Conservation (phyloP, 2,888 invertebrate genomes). For the Catonia carolina region DNA sequence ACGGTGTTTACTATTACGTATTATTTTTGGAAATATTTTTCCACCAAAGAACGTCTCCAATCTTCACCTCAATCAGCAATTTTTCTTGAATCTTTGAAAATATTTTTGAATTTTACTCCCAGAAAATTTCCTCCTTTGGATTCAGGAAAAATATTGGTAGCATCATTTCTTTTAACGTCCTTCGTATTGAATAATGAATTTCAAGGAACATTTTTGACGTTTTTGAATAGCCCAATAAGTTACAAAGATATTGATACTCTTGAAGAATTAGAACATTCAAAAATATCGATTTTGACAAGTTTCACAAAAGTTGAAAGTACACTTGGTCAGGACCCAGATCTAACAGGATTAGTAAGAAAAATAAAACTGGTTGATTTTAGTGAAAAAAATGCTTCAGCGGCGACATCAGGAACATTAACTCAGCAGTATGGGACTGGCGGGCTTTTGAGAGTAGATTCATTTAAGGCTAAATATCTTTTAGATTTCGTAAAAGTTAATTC, state of each 20-base stretch:
- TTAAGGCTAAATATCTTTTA: background rate
- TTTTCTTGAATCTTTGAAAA: background rate
- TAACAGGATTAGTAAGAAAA: background rate
- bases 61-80: background rate
- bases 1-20: conserved; percentile 22
- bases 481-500: conserved; percentile 4
- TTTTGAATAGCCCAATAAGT: conserved; percentile 42
- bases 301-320: conserved; percentile 2
- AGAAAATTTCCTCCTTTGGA: background rate
- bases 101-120: background rate
- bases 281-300: conserved; percentile 41
- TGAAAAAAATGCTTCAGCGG: background rate
- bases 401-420: background rate
- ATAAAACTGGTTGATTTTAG: background rate
- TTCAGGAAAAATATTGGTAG: conserved; percentile 9
- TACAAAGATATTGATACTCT: conserved; percentile 46
- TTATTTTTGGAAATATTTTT: too few relatives aligned
- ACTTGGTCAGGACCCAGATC: background rate
- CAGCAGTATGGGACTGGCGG: background rate
- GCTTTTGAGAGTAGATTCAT: background rate
- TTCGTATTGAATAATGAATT: conserved; percentile 41
- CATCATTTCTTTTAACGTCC: conserved; percentile 38
- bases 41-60: too few relatives aligned
- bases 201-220: conserved; percentile 44
- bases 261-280: conserved; percentile 42